Percentiles rank a stretch among this genome's conserved stretches.
Evolutionary conservation across 2,113 vertebrate genomes (phyloP).

Genomic region (Lepidothrix coronata): DNA sequence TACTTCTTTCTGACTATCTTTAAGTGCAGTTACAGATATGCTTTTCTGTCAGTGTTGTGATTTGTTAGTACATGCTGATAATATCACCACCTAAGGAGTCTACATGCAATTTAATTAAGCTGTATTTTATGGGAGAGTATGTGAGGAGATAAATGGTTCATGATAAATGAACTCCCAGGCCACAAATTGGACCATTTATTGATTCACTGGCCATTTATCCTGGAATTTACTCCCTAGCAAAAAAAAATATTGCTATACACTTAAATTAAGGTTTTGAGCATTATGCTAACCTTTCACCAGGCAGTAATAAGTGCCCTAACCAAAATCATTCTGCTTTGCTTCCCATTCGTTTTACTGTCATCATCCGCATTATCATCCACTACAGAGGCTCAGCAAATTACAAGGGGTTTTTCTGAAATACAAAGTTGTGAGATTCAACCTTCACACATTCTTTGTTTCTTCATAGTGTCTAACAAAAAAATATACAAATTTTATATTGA

Average conservation of each 20-base stretch:
- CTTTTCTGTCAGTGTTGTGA: not conserved
- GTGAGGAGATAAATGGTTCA: constrained; percentile 22
- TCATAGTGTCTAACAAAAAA: not conserved
- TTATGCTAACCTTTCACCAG: constrained; percentile 27
- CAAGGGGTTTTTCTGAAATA: not conserved
- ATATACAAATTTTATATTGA: not conserved
- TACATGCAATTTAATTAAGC: constrained; percentile 40
- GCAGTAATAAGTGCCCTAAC: not conserved
- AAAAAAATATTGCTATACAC: constrained; percentile 8
- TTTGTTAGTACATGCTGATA: not conserved
- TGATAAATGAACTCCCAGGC: constrained; percentile 30
- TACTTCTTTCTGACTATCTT: not conserved
- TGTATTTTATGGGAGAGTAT: not conserved
- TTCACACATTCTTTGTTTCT: not conserved
- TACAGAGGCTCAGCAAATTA: not conserved
- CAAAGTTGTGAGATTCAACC: not conserved
- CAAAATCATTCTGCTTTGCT: not conserved
- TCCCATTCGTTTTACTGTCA: constrained; percentile 6
- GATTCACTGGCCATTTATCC: constrained; percentile 32
- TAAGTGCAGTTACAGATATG: not conserved
- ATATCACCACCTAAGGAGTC: not conserved
- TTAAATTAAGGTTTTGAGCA: constrained; percentile 11
- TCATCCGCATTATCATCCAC: not conserved
- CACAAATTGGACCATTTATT: constrained; percentile 23
- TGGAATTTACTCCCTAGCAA: constrained; percentile 6